Evolutionary conservation across 2,797 vertebrate species (phyloP), one percentile per base, ranked within the genome.

Genomic region (Spheniscus humboldti): DNA sequence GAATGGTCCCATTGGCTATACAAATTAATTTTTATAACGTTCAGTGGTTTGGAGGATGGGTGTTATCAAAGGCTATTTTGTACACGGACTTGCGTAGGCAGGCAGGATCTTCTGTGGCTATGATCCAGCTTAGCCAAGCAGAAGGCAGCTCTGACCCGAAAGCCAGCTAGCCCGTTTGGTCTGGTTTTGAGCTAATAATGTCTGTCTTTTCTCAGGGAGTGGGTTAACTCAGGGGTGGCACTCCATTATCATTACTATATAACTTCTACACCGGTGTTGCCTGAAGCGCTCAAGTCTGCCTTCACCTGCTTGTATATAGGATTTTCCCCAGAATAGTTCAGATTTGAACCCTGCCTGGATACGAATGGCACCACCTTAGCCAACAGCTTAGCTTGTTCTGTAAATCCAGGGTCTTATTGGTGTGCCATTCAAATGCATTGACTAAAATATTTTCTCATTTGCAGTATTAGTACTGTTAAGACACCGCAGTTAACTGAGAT

Each of bases 261-360:
- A 13, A 2, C 67, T 94, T 85, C 43, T 18, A 43, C 2, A 1
- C 5, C 0, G 0, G 13, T 63, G 13, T 30, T 81, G 10, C 23
- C 23, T 69, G 71, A 50, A 57, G 31, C 71, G 19, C 19, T 66
- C 16, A 71, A 53, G 10, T 30, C 25, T 78, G 39, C n/a, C 31
- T 87, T 93, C 2, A 12, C 9, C 41, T 53, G 13, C 41, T 73
- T 56, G 7, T 19, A 3, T 23, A 14, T 2, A 56, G 18, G 18
- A 45, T 75, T 84, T 83, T 28, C 13, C 25, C n/a, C 35, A n/a
- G 56, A 77, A 41, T 9, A 50, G 16, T 62, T 81, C 4, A 82
- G 41, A 45, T 63, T 45, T 59, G 11, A 88, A n/a, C 17, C 6
- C 22, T 85, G 7, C 6, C 18, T 13, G 5, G 9, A 2, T n/a